Conservation (phyloP, 2,113 vertebrate species). For the Nothoprocta pentlandii region DNA sequence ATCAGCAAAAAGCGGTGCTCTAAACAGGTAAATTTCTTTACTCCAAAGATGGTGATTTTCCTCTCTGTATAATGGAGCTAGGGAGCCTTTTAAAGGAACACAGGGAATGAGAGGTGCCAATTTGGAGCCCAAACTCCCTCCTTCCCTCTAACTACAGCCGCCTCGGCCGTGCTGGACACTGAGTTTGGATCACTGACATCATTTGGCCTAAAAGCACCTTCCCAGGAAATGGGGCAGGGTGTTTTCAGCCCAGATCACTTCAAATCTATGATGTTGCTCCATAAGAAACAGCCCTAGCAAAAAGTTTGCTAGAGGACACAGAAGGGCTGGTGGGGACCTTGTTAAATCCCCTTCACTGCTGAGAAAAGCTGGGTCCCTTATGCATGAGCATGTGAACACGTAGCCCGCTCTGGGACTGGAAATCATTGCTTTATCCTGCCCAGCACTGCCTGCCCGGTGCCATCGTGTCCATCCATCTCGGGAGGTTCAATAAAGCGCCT, state of each 20-base stretch:
- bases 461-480: neutral
- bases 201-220: neutral
- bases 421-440: neutral
- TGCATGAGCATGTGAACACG: neutral
- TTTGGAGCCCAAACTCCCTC: neutral
- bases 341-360: neutral
- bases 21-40: neutral
- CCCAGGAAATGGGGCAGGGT: neutral
- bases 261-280: neutral
- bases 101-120: neutral
- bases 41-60: neutral
- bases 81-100: neutral
- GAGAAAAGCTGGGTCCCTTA: neutral
- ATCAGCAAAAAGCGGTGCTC: neutral
- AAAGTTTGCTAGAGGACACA: neutral
- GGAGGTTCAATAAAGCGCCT: neutral
- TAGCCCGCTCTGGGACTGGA: neutral
- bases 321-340: neutral
- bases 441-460: neutral
- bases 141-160: neutral
- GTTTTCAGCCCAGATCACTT: neutral
- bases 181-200: neutral
- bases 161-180: neutral
- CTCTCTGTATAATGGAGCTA: neutral
- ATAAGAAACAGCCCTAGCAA: neutral